Evolutionary conservation across 2,888 invertebrate species (phyloP), one percentile per base, ranked within the genome.

Genomic region (Oligia fasciuncula): DNA sequence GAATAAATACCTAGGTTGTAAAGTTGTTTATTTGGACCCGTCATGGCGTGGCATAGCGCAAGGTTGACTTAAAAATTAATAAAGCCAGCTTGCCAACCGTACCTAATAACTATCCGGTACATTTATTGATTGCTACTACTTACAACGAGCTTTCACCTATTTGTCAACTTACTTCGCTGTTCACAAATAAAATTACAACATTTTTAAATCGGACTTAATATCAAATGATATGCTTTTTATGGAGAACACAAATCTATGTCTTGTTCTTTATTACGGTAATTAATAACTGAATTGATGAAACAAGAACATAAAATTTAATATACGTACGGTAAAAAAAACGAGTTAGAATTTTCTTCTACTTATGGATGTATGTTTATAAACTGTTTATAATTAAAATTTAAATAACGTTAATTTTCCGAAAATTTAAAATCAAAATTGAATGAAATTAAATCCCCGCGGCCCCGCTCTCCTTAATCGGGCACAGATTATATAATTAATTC

Each of bases 41-140:
- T 76, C 35, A 66, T 69, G 54, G 75, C 57, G 73, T 68, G 23
- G 73, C 62, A 51, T 23, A 17, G 6, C 46, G 73, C 77, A 77
- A 85, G 79, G 79, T 76, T 73, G 67, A 73, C 63, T 85, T 78
- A 79, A 86, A 88, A 88, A 84, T 80, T 80, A 80, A 80, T 82
- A 84, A 29, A 74, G 73, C 43, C n/a, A 66, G 40, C 74, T 79
- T 79, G 76, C 72, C 62, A 70, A 77, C 80, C 69, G 62, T 69
- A 23, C 73, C 76, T 76, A 86, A 80, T 80, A 78, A 76, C 74
- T 69, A 83, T 79, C 72, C 43, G 29, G 76, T 62, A 73, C 68
- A 73, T 81, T 80, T 88, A 84, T 88, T 80, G 87, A 88, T 83
- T 78, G 70, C 79, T n/a, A 67, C 43, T 46, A 60, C 46, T 79